A percentile compares a stretch with the other conserved stretches of the same genome.
Evolutionary conservation across 2,888 invertebrate species (phyloP).

Genomic region (Eumacrocentrus americanus): DNA sequence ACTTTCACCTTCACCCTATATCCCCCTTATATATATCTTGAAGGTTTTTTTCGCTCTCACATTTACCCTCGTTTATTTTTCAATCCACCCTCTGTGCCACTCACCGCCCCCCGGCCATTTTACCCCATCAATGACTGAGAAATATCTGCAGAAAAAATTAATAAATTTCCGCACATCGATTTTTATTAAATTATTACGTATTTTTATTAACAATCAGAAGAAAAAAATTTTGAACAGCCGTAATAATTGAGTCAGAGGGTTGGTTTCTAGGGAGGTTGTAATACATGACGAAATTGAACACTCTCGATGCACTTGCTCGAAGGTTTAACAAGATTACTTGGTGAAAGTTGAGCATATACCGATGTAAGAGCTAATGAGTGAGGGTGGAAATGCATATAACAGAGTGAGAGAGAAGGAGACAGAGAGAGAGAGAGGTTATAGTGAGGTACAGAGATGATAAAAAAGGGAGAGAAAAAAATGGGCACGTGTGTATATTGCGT

Average conservation of each 20-base stretch:
- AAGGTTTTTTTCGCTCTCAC: constrained; percentile 5
- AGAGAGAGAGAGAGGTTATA: neutral
- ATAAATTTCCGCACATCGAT: no score
- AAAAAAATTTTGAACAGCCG: neutral
- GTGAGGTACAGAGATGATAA: constrained; percentile 7
- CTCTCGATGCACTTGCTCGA: constrained; percentile 26
- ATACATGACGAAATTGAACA: constrained; percentile 13
- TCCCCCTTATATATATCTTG: constrained; percentile 8
- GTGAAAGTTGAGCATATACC: constrained; percentile 31
- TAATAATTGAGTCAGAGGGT: neutral
- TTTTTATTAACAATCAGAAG: no score
- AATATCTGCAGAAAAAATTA: neutral
- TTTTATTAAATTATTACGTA: no score
- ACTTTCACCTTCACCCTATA: neutral
- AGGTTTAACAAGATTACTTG: constrained; percentile 29
- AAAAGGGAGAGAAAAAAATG: constrained; percentile 13
- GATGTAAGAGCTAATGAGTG: constrained; percentile 34
- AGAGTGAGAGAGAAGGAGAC: constrained; percentile 13
- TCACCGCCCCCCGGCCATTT: neutral
- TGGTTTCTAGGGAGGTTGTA: constrained; percentile 5
- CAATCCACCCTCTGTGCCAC: neutral
- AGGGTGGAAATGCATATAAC: constrained; percentile 31
- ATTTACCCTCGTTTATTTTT: constrained; percentile 2
- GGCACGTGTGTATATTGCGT: constrained; percentile 36
- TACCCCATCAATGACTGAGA: neutral